These are phyloP conservation scores for Holothuria glaberrima DNA, from an alignment of 35 echinoderm and acorn worm species.

Conservation along the genomic window DNA sequence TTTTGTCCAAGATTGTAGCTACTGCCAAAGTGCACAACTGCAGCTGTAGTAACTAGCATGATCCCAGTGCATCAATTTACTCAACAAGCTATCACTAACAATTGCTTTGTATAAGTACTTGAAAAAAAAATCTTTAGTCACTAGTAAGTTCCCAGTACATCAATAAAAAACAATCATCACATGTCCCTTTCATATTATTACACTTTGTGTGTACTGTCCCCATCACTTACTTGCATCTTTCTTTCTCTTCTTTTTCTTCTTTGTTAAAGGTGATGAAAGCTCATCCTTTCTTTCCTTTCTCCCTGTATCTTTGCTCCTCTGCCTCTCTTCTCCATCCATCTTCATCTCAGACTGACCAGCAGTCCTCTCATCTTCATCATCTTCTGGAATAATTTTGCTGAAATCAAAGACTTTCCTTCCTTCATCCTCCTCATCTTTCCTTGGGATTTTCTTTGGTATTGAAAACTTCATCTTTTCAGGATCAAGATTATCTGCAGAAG, in stretches of 20 bases:
- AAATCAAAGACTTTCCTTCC: slow-evolving; percentile 27
- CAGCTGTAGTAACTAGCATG: too few species aligned
- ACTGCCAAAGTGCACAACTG: too few species aligned
- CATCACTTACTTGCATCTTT: slow-evolving; percentile 85
- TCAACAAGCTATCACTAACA: too few species aligned
- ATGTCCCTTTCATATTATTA: too few species aligned
- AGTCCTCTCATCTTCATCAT: background rate
- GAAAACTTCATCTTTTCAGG: slow-evolving; percentile 21
- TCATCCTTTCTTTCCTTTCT: slow-evolving; percentile 7
- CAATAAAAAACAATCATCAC: too few species aligned
- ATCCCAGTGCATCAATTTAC: too few species aligned
- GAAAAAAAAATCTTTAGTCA: too few species aligned
- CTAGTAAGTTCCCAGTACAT: too few species aligned
- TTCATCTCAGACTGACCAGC: background rate
- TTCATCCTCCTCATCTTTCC: background rate
- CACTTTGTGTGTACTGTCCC: too few species aligned
- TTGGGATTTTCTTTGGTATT: slow-evolving; percentile 20
- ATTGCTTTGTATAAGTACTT: too few species aligned
- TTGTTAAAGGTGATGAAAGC: slow-evolving; percentile 4
- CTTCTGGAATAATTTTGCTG: background rate
- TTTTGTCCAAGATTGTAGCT: too few species aligned
- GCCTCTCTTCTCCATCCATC: background rate
- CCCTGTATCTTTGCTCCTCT: background rate
- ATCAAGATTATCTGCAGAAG: background rate
- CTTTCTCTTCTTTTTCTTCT: slow-evolving; percentile 84